These are phyloP conservation scores for Dermatemys mawii DNA, from an alignment of 2,113 vertebrate species.

Conservation along the genomic window DNA sequence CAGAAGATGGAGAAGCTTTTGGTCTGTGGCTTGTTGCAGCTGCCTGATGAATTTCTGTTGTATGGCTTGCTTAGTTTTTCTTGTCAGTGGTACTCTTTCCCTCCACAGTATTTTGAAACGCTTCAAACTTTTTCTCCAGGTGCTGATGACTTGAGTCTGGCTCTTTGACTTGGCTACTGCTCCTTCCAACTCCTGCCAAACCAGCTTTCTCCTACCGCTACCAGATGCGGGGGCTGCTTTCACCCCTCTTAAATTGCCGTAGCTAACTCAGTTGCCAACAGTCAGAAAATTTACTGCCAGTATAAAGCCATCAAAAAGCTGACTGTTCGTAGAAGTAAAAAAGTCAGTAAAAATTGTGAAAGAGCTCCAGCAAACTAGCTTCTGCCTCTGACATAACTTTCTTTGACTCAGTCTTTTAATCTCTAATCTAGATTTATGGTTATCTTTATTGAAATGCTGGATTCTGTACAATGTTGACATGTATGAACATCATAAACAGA, in stretches of 20 bases:
- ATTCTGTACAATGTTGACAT: slow-evolving; percentile 32
- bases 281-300: not conserved
- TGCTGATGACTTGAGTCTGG: not conserved
- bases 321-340: not conserved
- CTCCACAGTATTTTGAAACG: not conserved
- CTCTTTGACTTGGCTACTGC: not conserved
- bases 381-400: slow-evolving; percentile 44
- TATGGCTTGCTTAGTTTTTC: not conserved
- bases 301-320: slow-evolving; percentile 48
- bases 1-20: not conserved
- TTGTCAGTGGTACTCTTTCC: not conserved
- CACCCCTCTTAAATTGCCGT: not conserved
- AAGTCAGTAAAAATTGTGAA: slow-evolving; percentile 19
- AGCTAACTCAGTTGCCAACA: slow-evolving; percentile 1
- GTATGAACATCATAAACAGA: slow-evolving; percentile 65
- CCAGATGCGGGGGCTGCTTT: not conserved
- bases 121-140: too few species aligned
- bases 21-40: too few species aligned
- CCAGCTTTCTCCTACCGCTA: not conserved
- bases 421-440: slow-evolving; percentile 67
- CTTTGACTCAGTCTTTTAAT: slow-evolving; percentile 60
- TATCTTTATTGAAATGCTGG: slow-evolving; percentile 55
- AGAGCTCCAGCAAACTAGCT: slow-evolving; percentile 11
- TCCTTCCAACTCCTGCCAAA: not conserved
- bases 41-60: not conserved